Percentiles rank a stretch among this genome's conserved stretches.
Conservation (phyloP, 2,113 vertebrate genomes). For the Chaetops frenatus region DNA sequence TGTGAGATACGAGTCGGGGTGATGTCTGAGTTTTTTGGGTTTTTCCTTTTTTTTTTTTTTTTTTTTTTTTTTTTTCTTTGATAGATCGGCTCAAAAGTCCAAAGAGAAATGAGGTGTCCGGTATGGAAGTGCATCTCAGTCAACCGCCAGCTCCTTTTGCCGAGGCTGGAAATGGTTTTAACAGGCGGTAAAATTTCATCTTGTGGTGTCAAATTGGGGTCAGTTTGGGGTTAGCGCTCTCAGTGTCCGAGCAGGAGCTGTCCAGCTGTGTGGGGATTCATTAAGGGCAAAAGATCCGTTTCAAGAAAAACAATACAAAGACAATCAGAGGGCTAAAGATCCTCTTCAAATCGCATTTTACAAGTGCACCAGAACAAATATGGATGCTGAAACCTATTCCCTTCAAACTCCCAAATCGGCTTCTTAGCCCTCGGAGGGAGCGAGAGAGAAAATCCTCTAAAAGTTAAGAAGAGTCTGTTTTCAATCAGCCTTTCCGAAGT, state of each 20-base stretch:
- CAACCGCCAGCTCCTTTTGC: slow-evolving; percentile 71
- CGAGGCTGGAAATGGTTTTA: slow-evolving; percentile 89
- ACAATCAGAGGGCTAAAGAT: slow-evolving; percentile 90
- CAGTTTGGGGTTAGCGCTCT: slow-evolving; percentile 98
- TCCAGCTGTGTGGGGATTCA: slow-evolving; percentile 98
- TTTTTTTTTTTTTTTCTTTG: neutral
- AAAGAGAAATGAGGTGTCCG: slow-evolving; percentile 73
- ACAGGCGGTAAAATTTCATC: slow-evolving; percentile 97
- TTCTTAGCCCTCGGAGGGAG: slow-evolving; percentile 39
- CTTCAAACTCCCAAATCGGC: slow-evolving; percentile 68
- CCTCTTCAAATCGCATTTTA: slow-evolving; percentile 84
- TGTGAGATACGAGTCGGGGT: neutral
- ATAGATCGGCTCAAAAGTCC: neutral
- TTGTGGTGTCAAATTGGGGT: slow-evolving; percentile 97
- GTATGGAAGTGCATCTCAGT: slow-evolving; percentile 71
- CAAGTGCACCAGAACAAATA: slow-evolving; percentile 82
- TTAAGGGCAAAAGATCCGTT: slow-evolving; percentile 90
- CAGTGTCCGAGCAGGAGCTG: slow-evolving; percentile 93
- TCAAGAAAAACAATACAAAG: slow-evolving; percentile 94
- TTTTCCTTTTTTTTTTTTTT: no score
- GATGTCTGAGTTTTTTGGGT: neutral
- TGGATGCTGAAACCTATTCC: slow-evolving; percentile 72
- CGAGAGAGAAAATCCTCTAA: slow-evolving; percentile 55
- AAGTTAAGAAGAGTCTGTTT: slow-evolving; percentile 73
- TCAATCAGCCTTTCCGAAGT: slow-evolving; percentile 69